Evolutionary conservation across 2,113 vertebrate species (phyloP).

Genomic region (Leptocoma aspasia): DNA sequence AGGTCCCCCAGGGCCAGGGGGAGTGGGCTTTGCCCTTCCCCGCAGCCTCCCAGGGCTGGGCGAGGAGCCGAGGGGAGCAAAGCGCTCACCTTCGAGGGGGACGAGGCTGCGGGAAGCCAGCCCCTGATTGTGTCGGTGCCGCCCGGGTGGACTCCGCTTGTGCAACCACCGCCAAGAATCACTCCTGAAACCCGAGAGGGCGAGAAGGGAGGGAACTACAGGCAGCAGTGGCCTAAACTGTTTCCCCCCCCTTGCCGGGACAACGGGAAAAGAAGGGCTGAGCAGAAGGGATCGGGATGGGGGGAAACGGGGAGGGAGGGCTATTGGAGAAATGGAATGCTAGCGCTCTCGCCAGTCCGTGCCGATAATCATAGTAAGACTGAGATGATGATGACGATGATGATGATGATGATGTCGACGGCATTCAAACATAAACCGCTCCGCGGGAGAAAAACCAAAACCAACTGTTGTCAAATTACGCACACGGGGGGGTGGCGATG

Average conservation of each 20-base stretch:
- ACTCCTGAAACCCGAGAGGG: not conserved
- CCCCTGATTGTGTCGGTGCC: not conserved
- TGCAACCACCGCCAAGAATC: not conserved
- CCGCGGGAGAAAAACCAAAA: not conserved
- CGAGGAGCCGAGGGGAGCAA: not conserved
- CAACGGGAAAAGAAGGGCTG: not conserved
- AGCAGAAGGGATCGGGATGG: not conserved
- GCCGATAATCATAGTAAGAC: not conserved
- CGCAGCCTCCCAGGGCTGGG: not conserved
- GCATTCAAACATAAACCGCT: not conserved
- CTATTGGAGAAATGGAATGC: not conserved
- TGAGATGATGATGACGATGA: not conserved
- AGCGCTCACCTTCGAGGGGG: not conserved
- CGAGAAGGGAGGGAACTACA: not conserved
- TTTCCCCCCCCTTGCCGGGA: not conserved
- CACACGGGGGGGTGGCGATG: not conserved
- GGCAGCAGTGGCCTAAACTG: not conserved
- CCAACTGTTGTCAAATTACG: not conserved
- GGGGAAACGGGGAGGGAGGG: rapidly evolving
- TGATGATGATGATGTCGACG: not conserved
- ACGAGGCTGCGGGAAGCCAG: not conserved
- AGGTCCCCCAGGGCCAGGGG: not conserved
- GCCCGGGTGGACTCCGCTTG: not conserved
- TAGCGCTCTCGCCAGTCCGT: not conserved
- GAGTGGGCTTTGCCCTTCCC: not conserved